Conservation (phyloP, 1,140 invertebrate genomes). For the Ceratina calcarata region DNA sequence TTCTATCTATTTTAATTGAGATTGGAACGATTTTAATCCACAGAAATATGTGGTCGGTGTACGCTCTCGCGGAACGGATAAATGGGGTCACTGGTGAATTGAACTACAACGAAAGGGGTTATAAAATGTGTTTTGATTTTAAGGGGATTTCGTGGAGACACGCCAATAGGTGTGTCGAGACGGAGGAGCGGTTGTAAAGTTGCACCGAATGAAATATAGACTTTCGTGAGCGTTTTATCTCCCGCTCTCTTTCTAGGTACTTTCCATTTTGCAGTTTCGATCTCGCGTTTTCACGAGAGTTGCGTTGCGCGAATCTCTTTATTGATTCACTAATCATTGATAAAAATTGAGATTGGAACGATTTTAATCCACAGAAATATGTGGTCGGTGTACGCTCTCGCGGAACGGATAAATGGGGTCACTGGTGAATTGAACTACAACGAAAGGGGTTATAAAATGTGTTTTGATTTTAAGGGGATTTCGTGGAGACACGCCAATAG, state of each 20-base stretch:
- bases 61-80: neutral
- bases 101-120: neutral
- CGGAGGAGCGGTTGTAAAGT: neutral
- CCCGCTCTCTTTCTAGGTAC: constrained; percentile 2
- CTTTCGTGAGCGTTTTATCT: neutral
- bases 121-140: constrained; percentile 1
- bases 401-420: constrained; percentile 1
- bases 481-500: neutral
- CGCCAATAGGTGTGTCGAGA: neutral
- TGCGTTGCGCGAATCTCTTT: neutral
- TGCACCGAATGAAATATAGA: constrained; percentile 1
- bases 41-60: neutral
- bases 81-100: neutral
- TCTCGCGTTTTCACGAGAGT: neutral
- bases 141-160: neutral
- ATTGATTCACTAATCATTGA: too few species aligned
- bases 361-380: constrained; percentile 8
- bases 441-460: neutral
- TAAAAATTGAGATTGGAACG: neutral
- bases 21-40: constrained; percentile 11
- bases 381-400: neutral
- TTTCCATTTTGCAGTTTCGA: neutral
- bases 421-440: neutral
- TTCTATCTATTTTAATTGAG: neutral
- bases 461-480: neutral